Evolutionary conservation across 30 jellyfish, hydroid and myxozoan species (phyloP), one percentile per base, ranked within the genome.

Genomic region (Sanderia malayensis): DNA sequence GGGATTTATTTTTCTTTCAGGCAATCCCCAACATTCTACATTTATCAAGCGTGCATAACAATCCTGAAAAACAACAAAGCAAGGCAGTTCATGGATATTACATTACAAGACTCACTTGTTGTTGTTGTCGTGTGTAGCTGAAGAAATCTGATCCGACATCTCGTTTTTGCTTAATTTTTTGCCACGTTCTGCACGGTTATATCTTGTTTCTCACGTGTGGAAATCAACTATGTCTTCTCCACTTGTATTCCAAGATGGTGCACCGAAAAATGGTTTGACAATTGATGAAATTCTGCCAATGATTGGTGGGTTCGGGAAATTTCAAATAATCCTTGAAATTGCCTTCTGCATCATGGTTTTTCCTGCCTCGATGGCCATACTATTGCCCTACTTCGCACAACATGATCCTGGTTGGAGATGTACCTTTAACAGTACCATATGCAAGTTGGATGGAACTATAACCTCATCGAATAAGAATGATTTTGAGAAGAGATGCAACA

Each of bases 351-450:
- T 92, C 33, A n/a, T 74, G 30, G 67, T 70, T 23, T 37, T 81
- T 28, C 98, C 98, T 13, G 87, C 80, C 4, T 32, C 85, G 1
- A 70, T 84, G 76, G 95, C 73, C 45, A 46, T 87, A 24, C 71
- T 92, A 22, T 59, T 92, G 23, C 92, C 87, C 32, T 84, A 74
- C 61, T 92, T 92, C 69, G 83, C 87, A 21, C 96, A 93, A 53
- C 91, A 79, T 71, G 79, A 82, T 49, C 98, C 98, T 2, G 79
- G 88, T 4, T 92, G 98, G 98, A 58, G 58, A 25, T 92, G 98
- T 57, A 88, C 64, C 13, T 37, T 24, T 7, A 84, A 84, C 88
- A 84, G 98, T 53, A 79, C 95, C 1, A 46, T 49, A 1, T 92
- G 98, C 74, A 58, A 71, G 20, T 31, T 77, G 41, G 78, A 73